Base-by-base conservation (phyloP, 30 jellyfish, hydroid and myxozoan genomes). In the Cassiopea xamachana region DNA sequence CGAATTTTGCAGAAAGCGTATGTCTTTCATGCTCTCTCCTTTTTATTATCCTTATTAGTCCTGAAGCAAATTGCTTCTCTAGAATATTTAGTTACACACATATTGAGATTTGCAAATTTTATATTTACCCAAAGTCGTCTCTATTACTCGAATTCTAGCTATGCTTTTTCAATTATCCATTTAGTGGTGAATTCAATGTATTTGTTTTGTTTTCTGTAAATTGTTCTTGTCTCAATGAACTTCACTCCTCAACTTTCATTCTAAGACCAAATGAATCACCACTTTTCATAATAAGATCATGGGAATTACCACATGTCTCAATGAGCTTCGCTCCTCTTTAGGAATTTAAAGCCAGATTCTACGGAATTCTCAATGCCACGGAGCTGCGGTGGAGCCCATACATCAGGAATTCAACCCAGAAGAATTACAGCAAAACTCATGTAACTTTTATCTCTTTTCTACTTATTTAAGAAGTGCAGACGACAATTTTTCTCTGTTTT, bases 311-410 rank as follows among this genome's bases (percentile, higher is more conserved):
- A 2, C 9, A 51, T 51, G 9, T 51, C 9, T 51, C 9, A 9
- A 51, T 2, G 9, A 51, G 9, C 9, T 4, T 51, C 64, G 9
- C 9, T 62, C 43, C 43, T 46, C 70, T 60, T 60, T 58, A 88
- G 95, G 90, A 79, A 85, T 79, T 51, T 88, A 85, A 88, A 88
- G 47, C 95, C 95, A 18, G 95, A 88, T 15, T 46, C 83, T 17
- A 59, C 75, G 9, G 95, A 88, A 14, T 78, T 27, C 67, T 1
- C 84, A 9, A 59, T 87, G 67, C 81, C 60, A 10, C 61, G 96
- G 55, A 81, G 92, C 49, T 89, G 96, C 39, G 96, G 96, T 60
- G 96, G 96, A 1, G 73, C 89, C 73, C 96, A 89, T 61, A 89
- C 96, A 0, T 89, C 96, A 48, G 88, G 92, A 7, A 50, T 46